Evolutionary conservation across 2,797 vertebrate genomes (phyloP), one percentile per base, ranked within the genome.

Genomic region (Pogoniulus pusillus): DNA sequence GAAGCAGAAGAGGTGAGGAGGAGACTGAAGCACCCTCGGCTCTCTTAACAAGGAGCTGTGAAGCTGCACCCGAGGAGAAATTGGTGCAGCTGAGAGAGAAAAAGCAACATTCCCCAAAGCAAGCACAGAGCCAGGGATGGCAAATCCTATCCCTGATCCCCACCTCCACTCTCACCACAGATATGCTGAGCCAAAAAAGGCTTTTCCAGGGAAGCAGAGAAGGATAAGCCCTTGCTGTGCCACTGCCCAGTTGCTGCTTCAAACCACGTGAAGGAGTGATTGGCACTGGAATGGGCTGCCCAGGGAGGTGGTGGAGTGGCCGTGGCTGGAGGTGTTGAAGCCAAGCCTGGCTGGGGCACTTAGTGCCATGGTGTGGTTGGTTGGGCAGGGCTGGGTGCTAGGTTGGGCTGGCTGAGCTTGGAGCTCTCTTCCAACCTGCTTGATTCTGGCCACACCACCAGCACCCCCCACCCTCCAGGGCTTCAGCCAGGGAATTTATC

Each of bases 1-100:
- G 87, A 27, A 80, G 20, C 4, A 59, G 76, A 57, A 20, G 75
- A 82, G 90, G 85, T 11, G 59, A 79, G 82, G 58, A 90, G 73
- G 62, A 71, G 69, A 16, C 65, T 53, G 82, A 23, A 34, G 82
- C 0, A 5, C 0, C 0, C 32, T 65, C 63, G 11, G 66, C 58
- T 47, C 20, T 41, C 49, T 24, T 4, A 19, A 20, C 62, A 30
- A 63, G 71, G 63, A 81, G 82, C 89, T 74, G 72, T 13, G 86
- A 66, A 90, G 20, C 49, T 20, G 58, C 5, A 8, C 8, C 2
- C 2, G 32, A 69, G 83, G 43, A 68, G 64, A 59, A 80, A 12
- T 5, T 0, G 9, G 43, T 53, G 82, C 16, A 41, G 49, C 7
- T 62, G 64, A 7, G 55, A 9, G 47, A 9, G 10, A 65, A 22